Percentiles rank a stretch among this genome's conserved stretches.
Conservation (phyloP, 2,888 invertebrate genomes). For the Lutraria lutraria region DNA sequence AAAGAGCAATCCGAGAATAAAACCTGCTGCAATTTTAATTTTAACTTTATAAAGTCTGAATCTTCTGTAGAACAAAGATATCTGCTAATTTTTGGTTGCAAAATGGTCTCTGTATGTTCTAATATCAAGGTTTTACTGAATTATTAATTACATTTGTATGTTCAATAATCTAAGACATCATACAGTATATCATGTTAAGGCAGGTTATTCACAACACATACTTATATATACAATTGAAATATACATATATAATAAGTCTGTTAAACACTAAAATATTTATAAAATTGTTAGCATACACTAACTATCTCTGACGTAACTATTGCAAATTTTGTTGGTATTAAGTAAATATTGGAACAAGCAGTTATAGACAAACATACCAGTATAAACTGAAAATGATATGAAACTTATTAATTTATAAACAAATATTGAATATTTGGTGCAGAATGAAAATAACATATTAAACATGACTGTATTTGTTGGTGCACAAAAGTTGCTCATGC, state of each 20-base stretch:
- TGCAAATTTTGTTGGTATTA: neutral
- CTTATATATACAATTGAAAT: neutral
- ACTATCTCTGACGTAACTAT: neutral
- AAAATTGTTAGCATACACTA: neutral
- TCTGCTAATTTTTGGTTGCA: too few relatives aligned
- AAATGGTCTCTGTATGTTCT: too few relatives aligned
- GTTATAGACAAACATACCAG: neutral
- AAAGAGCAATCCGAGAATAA: too few relatives aligned
- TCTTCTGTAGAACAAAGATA: too few relatives aligned
- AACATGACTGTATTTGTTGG: neutral
- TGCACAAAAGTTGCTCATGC: neutral
- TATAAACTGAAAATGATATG: constrained; percentile 13
- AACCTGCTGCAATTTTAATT: too few relatives aligned
- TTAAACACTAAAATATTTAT: neutral
- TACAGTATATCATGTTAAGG: too few relatives aligned
- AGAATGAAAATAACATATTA: neutral
- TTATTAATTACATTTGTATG: too few relatives aligned
- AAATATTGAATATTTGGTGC: constrained; percentile 7
- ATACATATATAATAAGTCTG: neutral
- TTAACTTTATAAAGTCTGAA: too few relatives aligned
- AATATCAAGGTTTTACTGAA: too few relatives aligned
- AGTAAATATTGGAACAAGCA: neutral
- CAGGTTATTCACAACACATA: too few relatives aligned
- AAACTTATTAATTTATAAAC: neutral
- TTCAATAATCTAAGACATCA: too few relatives aligned